phyloP scores from a whole-genome alignment of 2,113 vertebrate genomes.

The Saccopteryx bilineata region DNA sequence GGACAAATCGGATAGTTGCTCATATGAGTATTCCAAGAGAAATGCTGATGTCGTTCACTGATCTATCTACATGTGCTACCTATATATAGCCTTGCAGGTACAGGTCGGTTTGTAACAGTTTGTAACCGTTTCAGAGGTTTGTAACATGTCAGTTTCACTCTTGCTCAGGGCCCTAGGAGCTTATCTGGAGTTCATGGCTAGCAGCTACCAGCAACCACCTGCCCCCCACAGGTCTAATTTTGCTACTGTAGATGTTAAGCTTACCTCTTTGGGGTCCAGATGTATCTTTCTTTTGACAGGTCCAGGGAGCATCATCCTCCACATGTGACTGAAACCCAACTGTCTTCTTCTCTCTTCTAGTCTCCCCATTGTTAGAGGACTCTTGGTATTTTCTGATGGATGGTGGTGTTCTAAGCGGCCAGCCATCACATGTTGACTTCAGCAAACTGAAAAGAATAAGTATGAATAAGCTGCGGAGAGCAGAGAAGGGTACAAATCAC shows the following conservation, averaged over 20 bases:
- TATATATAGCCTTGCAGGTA: neutral
- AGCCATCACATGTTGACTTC: constrained; percentile 59
- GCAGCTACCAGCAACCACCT: neutral
- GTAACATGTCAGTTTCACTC: neutral
- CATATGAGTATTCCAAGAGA: neutral
- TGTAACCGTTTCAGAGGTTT: neutral
- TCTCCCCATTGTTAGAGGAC: constrained; percentile 62
- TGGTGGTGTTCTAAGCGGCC: constrained; percentile 52
- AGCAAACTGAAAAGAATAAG: constrained; percentile 83
- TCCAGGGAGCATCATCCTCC: constrained; percentile 59
- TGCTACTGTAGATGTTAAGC: neutral
- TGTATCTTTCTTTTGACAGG: constrained; percentile 71
- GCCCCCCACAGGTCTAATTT: neutral
- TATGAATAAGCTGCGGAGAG: neutral
- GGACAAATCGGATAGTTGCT: neutral
- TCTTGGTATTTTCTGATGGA: constrained; percentile 71
- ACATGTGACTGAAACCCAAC: constrained; percentile 61
- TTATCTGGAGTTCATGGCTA: neutral
- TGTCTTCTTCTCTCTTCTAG: constrained; percentile 76
- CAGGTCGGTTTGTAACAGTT: neutral
- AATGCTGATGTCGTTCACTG: constrained; percentile 2
- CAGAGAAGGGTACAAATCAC: neutral
- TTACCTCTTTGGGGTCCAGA: constrained; percentile 83
- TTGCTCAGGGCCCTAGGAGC: neutral
- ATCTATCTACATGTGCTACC: neutral